Evolutionary conservation across 2,797 vertebrate genomes (phyloP).

Genomic region (Streptopelia turtur): DNA sequence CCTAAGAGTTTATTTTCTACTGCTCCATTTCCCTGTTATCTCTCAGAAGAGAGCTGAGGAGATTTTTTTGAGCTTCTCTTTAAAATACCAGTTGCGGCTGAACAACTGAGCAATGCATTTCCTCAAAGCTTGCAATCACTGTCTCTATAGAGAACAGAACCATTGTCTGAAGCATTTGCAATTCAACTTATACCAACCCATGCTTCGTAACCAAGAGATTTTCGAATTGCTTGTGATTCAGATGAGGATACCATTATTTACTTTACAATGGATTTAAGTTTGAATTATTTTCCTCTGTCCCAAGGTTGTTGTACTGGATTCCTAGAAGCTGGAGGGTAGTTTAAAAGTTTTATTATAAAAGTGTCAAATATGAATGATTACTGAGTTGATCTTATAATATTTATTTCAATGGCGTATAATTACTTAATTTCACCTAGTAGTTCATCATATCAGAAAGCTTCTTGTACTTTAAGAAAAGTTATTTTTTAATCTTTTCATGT

Average conservation of each 20-base stretch:
- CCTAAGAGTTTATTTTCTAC: conserved; percentile 40
- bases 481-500: conserved; percentile 19
- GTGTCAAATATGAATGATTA: conserved; percentile 48
- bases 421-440: conserved; percentile 54
- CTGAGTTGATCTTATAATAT: conserved; percentile 56
- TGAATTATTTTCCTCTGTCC: not conserved
- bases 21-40: conserved; percentile 51
- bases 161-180: conserved; percentile 42
- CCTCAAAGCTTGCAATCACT: conserved; percentile 77
- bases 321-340: not conserved
- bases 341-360: conserved; percentile 34
- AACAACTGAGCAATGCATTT: conserved; percentile 80
- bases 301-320: not conserved
- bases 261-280: not conserved
- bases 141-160: conserved; percentile 71
- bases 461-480: not conserved
- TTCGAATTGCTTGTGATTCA: not conserved
- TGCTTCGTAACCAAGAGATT: conserved; percentile 9
- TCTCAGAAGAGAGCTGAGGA: conserved; percentile 77
- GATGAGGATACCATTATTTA: not conserved
- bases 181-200: not conserved
- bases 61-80: conserved; percentile 83
- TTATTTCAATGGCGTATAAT: conserved; percentile 62
- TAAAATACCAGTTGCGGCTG: conserved; percentile 80
- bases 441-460: conserved; percentile 33